Percentiles rank a stretch among this genome's conserved stretches.
Conservation (phyloP, 2,797 vertebrate species). For the Sebastes minor region DNA sequence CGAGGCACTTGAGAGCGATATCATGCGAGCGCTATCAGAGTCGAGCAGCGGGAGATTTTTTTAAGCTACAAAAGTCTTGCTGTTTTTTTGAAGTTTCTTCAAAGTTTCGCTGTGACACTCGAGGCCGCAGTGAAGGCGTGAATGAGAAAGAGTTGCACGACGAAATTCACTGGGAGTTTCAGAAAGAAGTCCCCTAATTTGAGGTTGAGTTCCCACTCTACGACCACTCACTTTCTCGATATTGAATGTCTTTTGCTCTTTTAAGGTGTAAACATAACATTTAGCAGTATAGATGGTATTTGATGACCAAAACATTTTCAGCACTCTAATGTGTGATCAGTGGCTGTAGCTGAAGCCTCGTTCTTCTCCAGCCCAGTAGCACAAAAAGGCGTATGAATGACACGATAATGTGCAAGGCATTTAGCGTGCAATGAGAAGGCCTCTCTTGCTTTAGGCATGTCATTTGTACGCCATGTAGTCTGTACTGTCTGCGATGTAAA, state of each 20-base stretch:
- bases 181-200: not conserved
- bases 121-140: not conserved
- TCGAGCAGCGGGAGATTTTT: slow-evolving; percentile 14
- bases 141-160: not conserved
- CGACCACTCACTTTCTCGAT: not conserved
- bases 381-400: too few species aligned
- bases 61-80: slow-evolving; percentile 2
- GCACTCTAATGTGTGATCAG: not conserved
- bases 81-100: slow-evolving; percentile 15
- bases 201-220: not conserved
- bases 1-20: slow-evolving; percentile 6
- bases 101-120: slow-evolving; percentile 2
- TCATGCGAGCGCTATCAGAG: slow-evolving; percentile 29
- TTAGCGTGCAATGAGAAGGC: too few species aligned
- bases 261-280: not conserved
- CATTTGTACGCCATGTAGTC: too few species aligned
- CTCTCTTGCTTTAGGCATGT: too few species aligned
- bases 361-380: too few species aligned
- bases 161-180: not conserved
- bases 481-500: too few species aligned
- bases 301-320: not conserved
- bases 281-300: not conserved
- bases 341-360: not conserved
- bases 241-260: not conserved
- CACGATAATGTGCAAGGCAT: too few species aligned